These are phyloP conservation scores for Enteromius argenteus DNA, from an alignment of 2,797 vertebrate genomes.

Conservation along the genomic window DNA sequence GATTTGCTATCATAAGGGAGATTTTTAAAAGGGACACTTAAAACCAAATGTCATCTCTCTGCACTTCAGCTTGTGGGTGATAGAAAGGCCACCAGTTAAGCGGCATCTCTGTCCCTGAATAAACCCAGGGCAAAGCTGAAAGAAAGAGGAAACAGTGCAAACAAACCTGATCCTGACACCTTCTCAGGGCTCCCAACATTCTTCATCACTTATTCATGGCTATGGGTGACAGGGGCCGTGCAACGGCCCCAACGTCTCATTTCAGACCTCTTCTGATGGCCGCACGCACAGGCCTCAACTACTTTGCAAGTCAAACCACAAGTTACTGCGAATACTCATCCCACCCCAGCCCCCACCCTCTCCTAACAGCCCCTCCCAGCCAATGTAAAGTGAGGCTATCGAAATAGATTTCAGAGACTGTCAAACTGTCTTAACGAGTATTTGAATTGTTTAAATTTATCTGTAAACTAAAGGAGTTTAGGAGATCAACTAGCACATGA, in stretches of 20 bases:
- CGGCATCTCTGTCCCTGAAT: conserved; percentile 69
- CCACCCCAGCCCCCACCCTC: conserved; percentile 60
- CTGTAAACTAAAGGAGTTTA: conserved; percentile 3
- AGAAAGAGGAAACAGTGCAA: conserved; percentile 73
- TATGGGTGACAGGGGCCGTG: conserved; percentile 77
- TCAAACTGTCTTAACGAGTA: conserved; percentile 27
- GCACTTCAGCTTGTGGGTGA: conserved; percentile 37
- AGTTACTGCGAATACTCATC: conserved; percentile 64
- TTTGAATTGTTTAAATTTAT: conserved; percentile 27
- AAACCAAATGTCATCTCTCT: conserved; percentile 4
- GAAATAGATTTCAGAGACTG: conserved; percentile 48
- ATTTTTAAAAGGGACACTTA: neutral
- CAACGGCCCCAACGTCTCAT: conserved; percentile 66
- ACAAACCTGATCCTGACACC: conserved; percentile 86
- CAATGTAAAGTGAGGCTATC: conserved; percentile 51
- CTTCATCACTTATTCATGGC: conserved; percentile 84
- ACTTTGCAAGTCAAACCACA: conserved; percentile 86
- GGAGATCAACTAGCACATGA: neutral
- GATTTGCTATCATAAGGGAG: neutral
- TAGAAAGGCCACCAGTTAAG: conserved; percentile 51
- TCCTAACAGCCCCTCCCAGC: conserved; percentile 48
- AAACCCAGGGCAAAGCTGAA: conserved; percentile 66
- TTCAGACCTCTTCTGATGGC: conserved; percentile 66
- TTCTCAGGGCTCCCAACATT: conserved; percentile 81
- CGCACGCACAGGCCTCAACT: conserved; percentile 60